These are phyloP conservation scores for Gavialis gangeticus DNA, from an alignment of 2,113 vertebrate genomes.

Conservation along the genomic window DNA sequence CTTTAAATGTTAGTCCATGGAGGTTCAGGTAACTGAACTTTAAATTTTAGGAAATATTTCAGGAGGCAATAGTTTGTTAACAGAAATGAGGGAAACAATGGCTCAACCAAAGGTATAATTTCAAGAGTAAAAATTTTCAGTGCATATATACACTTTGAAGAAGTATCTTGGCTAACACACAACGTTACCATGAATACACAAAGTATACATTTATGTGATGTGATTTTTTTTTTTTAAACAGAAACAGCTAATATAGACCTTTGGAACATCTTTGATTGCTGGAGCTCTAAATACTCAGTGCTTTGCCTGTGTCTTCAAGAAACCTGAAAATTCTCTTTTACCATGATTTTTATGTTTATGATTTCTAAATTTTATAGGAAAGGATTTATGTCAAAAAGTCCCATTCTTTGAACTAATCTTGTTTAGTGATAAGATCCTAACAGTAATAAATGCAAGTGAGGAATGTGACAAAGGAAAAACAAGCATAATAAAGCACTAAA, in stretches of 20 bases:
- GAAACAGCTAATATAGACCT: slow-evolving; percentile 27
- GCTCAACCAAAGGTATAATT: neutral
- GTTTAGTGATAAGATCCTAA: neutral
- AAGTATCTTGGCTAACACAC: neutral
- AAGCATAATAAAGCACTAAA: neutral
- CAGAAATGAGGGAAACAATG: neutral
- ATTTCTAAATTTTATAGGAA: no score
- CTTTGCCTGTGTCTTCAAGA: slow-evolving; percentile 7
- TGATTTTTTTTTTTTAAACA: neutral
- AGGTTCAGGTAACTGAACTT: neutral
- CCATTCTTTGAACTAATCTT: neutral
- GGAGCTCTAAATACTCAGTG: neutral
- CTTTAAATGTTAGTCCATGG: neutral
- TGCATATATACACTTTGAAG: neutral
- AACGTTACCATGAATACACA: neutral
- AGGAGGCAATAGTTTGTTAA: neutral
- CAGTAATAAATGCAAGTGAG: neutral
- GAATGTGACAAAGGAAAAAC: neutral
- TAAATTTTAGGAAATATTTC: neutral
- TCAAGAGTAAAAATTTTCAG: neutral
- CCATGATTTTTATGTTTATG: neutral
- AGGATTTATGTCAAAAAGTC: no score
- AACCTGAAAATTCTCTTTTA: neutral
- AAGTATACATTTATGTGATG: neutral
- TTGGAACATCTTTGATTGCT: slow-evolving; percentile 10